Evolutionary conservation across 2,113 vertebrate species (phyloP).

Genomic region (Cheirogaleus medius): DNA sequence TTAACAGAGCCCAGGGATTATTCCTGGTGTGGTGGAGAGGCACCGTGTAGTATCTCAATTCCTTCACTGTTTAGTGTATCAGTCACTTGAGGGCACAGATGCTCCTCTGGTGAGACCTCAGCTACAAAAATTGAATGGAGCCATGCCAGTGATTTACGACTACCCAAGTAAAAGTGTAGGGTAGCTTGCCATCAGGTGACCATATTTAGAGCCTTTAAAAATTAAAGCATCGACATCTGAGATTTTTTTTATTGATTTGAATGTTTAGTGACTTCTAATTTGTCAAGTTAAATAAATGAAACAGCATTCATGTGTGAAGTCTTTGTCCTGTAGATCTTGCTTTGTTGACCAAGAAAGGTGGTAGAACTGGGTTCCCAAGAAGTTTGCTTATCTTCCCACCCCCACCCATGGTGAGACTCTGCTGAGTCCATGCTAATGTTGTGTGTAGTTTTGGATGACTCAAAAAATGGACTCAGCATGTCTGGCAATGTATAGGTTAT

Average conservation of each 20-base stretch:
- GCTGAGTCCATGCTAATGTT: neutral
- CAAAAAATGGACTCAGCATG: neutral
- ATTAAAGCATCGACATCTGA: neutral
- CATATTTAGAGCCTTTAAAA: neutral
- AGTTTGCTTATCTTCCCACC: neutral
- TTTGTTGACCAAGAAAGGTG: neutral
- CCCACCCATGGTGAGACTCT: neutral
- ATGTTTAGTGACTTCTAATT: constrained; percentile 14
- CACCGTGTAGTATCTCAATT: neutral
- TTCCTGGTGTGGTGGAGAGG: neutral
- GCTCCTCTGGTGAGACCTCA: neutral
- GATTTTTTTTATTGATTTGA: neutral
- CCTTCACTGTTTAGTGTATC: neutral
- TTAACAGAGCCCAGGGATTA: neutral
- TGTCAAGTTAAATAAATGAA: neutral
- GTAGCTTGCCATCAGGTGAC: neutral
- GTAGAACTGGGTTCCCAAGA: neutral
- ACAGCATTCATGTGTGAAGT: neutral
- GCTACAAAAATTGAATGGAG: neutral
- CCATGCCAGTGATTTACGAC: neutral
- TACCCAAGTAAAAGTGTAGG: neutral
- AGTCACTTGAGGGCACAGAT: neutral
- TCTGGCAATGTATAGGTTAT: neutral
- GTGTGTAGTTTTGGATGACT: neutral
- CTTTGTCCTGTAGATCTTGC: neutral